phyloP scores from a whole-genome alignment of 2,888 invertebrate species.

The Pseudococcus longispinus region DNA sequence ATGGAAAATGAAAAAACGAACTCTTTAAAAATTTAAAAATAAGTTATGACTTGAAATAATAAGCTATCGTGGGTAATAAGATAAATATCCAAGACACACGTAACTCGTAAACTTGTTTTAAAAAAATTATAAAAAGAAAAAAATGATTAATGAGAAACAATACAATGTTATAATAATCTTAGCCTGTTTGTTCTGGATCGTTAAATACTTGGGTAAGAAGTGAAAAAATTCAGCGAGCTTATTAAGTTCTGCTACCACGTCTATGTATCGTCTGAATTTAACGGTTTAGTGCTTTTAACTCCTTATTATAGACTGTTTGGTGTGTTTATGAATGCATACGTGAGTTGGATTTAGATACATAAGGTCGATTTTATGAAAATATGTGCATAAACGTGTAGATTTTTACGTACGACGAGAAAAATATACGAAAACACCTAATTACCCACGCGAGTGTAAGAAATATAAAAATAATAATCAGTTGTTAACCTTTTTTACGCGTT shows the following conservation, averaged over 20 bases:
- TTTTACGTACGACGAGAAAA: background rate
- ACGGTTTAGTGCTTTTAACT: background rate
- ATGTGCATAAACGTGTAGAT: background rate
- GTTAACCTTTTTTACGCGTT: background rate
- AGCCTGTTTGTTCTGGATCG: background rate
- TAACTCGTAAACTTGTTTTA: background rate
- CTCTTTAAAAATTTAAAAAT: background rate
- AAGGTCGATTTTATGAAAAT: background rate
- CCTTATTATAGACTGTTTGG: background rate
- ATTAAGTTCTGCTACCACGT: background rate
- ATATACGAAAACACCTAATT: background rate
- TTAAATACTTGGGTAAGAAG: background rate
- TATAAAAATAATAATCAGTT: slow-evolving; percentile 7
- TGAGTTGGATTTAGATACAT: background rate
- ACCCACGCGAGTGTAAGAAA: background rate
- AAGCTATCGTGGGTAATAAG: background rate
- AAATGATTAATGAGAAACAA: background rate
- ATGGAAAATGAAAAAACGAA: background rate
- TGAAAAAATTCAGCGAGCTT: background rate
- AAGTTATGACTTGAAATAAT: background rate
- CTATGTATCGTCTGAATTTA: background rate
- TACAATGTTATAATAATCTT: background rate
- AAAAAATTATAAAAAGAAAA: background rate
- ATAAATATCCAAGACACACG: background rate
- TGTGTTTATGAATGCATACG: background rate